Conservation (phyloP, 2,888 invertebrate species). For the Hirtodrosophila confusa region DNA sequence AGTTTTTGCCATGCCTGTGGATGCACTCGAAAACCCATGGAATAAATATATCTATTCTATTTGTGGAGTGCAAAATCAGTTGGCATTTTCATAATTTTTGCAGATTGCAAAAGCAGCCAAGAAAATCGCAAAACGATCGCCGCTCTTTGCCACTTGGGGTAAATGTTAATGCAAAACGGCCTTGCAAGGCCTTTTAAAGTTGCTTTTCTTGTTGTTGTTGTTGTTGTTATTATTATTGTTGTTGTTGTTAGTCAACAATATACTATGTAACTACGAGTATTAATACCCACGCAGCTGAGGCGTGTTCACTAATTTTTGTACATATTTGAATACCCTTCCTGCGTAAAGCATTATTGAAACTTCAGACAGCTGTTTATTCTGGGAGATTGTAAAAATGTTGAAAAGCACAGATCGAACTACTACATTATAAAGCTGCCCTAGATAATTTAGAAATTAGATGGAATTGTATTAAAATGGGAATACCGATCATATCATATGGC, state of each 20-base stretch:
- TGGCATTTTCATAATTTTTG: constrained; percentile 41
- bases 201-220: constrained; percentile 66
- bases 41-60: constrained; percentile 51
- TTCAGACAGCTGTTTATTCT: background rate
- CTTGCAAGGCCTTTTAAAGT: constrained; percentile 83
- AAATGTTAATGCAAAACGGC: constrained; percentile 68
- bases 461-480: no score
- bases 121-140: constrained; percentile 10
- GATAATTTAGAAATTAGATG: no score
- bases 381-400: no score
- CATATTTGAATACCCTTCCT: constrained; percentile 2
- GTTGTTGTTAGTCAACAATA: constrained; percentile 38
- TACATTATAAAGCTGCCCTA: no score
- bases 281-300: constrained; percentile 29
- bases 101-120: constrained; percentile 26
- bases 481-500: no score
- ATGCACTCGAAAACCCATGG: constrained; percentile 29
- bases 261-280: constrained; percentile 1
- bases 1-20: constrained; percentile 24
- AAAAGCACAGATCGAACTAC: no score
- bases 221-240: constrained; percentile 14
- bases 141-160: constrained; percentile 22
- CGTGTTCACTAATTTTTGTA: constrained; percentile 46
- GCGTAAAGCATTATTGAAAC: background rate
- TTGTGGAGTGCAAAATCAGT: constrained; percentile 36